These are phyloP conservation scores for Telmatherina bonti DNA, from an alignment of 2,797 vertebrate genomes.

Conservation along the genomic window DNA sequence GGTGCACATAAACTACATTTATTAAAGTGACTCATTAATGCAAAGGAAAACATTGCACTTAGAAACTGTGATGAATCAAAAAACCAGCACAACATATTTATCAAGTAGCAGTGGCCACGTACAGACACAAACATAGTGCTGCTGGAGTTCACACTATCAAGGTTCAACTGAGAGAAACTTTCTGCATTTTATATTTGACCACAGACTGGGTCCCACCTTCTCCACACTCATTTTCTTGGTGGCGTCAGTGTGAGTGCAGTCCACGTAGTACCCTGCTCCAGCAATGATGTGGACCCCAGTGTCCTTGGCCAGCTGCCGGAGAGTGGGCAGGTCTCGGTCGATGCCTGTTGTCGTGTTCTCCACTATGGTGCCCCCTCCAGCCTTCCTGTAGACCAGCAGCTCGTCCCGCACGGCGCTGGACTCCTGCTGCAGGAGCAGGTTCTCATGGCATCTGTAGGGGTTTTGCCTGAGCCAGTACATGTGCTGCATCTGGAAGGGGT, in stretches of 20 bases:
- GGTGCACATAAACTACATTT: not conserved
- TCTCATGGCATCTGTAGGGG: conserved; percentile 91
- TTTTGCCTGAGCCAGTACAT: conserved; percentile 94
- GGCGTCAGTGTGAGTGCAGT: conserved; percentile 87
- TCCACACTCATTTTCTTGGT: conserved; percentile 91
- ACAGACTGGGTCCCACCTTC: conserved; percentile 83
- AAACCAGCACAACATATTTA: not conserved
- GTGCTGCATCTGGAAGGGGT: conserved; percentile 88
- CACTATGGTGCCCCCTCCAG: conserved; percentile 89
- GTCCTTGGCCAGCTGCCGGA: conserved; percentile 87
- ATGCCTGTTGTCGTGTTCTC: conserved; percentile 94
- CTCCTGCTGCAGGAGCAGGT: conserved; percentile 91
- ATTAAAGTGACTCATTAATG: not conserved
- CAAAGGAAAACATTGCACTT: conserved; percentile 5
- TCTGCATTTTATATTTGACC: no score
- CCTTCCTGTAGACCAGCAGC: conserved; percentile 87
- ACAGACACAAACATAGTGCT: no score
- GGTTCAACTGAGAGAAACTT: not conserved
- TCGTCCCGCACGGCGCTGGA: conserved; percentile 87
- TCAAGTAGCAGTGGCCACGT: not conserved
- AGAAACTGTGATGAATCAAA: not conserved
- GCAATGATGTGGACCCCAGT: conserved; percentile 90
- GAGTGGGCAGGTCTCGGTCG: conserved; percentile 82
- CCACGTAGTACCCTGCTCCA: conserved; percentile 95
- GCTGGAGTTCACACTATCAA: no score